Evolutionary conservation across 1,140 invertebrate species (phyloP), one percentile per base, ranked within the genome.

Genomic region (Philaenus spumarius): DNA sequence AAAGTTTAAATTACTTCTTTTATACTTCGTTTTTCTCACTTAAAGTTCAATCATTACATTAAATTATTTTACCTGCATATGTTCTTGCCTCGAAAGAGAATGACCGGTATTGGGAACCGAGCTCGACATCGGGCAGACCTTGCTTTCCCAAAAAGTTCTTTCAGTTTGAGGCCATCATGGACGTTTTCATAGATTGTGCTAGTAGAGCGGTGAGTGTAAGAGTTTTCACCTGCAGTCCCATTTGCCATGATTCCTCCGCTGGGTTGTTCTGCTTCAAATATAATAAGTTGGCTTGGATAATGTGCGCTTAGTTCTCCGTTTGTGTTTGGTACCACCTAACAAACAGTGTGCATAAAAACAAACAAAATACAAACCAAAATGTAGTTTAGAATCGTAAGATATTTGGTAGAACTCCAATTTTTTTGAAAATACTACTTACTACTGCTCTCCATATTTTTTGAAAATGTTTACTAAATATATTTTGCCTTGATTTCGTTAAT

Each of bases 81-180:
- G 59, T 83, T 79, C 72, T 53, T 53, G 46, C 86, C 86, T 59
- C 86, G 82, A 67, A 81, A 89, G 45, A 90, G 73, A 64, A 92
- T 90, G 3, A 90, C 87, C 35, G 89, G 87, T 37, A 88, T 72
- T 26, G 86, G 86, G 76, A 91, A 91, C 66, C 89, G 77, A 4
- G 83, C 81, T 57, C 89, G 77, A 73, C 87, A 90, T 62, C 86
- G 75, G 20, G 80, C 80, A 67, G 77, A 70, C 62, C 77, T 70
- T 14, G 79, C 76, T 63, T 77, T 76, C n/a, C 67, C 69, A 34
- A 79, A 72, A 15, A 76, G 70, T 46, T 87, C 81, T 59, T 77
- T 73, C 19, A 88, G 64, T 63, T 80, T 80, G 47, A 72, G 73
- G 14, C 74, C 64, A 66, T 86, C 81, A 63, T 80, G 79, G 24